Evolutionary conservation across 2,888 invertebrate species (phyloP), one percentile per base, ranked within the genome.

Genomic region (Drosophila mulleri): DNA sequence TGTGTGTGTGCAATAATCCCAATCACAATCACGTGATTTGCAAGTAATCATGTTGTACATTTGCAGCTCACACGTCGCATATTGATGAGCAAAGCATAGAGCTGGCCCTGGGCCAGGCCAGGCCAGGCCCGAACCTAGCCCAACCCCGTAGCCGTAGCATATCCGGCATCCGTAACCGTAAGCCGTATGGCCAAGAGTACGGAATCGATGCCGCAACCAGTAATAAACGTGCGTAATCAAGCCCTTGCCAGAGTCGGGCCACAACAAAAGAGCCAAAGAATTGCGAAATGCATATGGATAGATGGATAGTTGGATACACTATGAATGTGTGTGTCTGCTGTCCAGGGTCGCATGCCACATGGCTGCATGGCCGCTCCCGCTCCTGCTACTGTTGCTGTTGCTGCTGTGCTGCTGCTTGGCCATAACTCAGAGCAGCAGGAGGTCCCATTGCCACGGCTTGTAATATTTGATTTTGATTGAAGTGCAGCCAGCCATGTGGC

Each of bases 21-120:
- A 77, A 78, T 73, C 82, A 83, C 79, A 88, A 84, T 87, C 88
- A 87, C 77, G 80, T 89, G 89, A 86, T 86, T 86, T 86, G 89
- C 86, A 86, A 89, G 89, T 89, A 86, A 86, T 89, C 84, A 89
- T 89, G 88, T 83, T 85, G 87, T 81, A 83, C 87, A 86, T 76
- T 83, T 80, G 69, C 73, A 86, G 70, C 71, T 75, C 86, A 79
- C 81, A 88, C 88, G 69, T 67, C 69, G 84, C 86, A 85, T 85
- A 88, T 88, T 85, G 88, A 85, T 85, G 83, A 75, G 79, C 71
- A 29, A 81, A 69, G 77, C 60, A 48, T 42, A 32, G 37, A 14
- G 14, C 18, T 2, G 7, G 4, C 39, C n/a, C 12, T 4, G 52
- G 4, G 7, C 54, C 12, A 1, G 16, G 26, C 41, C 12, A 5